Evolutionary conservation across 2,888 invertebrate genomes (phyloP), one percentile per base, ranked within the genome.

Genomic region (Sphaerophoria taeniata): DNA sequence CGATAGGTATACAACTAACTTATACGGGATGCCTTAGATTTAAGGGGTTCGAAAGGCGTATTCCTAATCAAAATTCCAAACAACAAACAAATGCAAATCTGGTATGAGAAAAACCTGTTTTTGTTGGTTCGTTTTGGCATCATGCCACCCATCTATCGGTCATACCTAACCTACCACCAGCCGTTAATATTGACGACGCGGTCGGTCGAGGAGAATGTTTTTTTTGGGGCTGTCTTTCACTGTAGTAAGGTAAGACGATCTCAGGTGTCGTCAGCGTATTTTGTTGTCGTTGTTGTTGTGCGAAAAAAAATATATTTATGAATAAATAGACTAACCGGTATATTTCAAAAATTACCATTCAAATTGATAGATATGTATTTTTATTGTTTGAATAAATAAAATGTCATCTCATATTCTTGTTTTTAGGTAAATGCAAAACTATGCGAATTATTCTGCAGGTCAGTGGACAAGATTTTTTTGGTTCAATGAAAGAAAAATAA

Each of bases 51-150:
- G n/a, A 34, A 34, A 33, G 47, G 34, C 49, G 49, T 51, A 51
- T 49, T 53, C 6, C 6, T 34, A 56, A 39, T 39, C 39, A n/a
- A 51, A 65, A 65, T 53, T 51, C 53, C 36, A 39, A 67, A 24
- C 5, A 39, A 51, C 51, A 16, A 67, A 67, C 16, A 67, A 67
- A 67, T 67, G 67, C 53, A 39, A 67, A 67, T 67, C 53, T 4
- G 4, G 12, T 43, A n/a, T 24, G 24, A 24, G 24, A 24, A 39
- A 53, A 67, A 67, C 67, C 53, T n/a, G 67, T 67, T 67, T 24
- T 39, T 51, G 24, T 24, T 24, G 9, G 3, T 36, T 14, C 33
- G 56, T 24, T 36, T 67, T 33, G 63, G 47, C 63, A 63, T 65
- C 16, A 49, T 65, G 63, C 14, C 63, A n/a, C 11, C 60, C 16